Percentiles rank a stretch among this genome's conserved stretches.
phyloP scores from a whole-genome alignment of 2,888 invertebrate species.

The Oligia strigilis region DNA sequence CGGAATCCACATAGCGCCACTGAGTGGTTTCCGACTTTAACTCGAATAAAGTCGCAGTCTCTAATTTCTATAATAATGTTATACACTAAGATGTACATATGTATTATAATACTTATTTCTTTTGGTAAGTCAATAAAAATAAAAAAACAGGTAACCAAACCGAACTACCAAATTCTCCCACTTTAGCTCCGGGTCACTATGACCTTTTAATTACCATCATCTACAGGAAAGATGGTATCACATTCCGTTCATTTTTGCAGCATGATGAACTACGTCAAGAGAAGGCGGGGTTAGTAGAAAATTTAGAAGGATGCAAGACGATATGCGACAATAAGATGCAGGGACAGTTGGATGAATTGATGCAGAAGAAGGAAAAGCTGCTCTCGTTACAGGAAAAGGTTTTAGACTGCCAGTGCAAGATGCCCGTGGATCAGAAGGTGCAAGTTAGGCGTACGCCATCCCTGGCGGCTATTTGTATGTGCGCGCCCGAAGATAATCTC shows the following conservation, averaged over 20 bases:
- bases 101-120: neutral
- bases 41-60: neutral
- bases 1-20: too few relatives aligned
- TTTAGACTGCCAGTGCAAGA: conserved; percentile 82
- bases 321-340: conserved; percentile 78
- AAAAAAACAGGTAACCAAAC: neutral
- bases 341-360: conserved; percentile 73
- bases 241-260: conserved; percentile 63
- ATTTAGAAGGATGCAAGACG: conserved; percentile 80
- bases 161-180: neutral
- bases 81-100: neutral
- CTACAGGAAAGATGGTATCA: neutral
- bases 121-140: neutral
- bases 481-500: conserved; percentile 77
- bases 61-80: neutral
- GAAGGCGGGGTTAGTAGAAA: conserved; percentile 77
- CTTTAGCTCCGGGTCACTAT: neutral
- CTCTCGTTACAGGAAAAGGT: conserved; percentile 73
- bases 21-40: neutral
- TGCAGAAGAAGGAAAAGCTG: conserved; percentile 74
- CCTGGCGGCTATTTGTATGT: conserved; percentile 82
- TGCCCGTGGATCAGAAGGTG: conserved; percentile 78
- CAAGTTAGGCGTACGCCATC: conserved; percentile 85
- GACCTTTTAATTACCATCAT: neutral
- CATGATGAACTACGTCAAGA: conserved; percentile 76